Evolutionary conservation across 2,888 invertebrate genomes (phyloP).

Genomic region (Idaea straminata): DNA sequence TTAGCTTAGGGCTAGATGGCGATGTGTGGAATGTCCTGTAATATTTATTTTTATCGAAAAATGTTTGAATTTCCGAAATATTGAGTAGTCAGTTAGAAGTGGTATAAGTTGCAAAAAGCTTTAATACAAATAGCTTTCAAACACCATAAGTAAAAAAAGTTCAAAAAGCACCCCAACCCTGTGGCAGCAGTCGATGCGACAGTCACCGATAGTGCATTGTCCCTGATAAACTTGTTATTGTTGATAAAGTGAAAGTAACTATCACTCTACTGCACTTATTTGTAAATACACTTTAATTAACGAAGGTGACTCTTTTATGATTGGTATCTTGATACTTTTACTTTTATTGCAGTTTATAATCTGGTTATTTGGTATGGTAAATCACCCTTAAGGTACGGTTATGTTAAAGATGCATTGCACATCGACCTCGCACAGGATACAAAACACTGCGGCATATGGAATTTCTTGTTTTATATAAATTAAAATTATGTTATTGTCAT

Average conservation of each 20-base stretch:
- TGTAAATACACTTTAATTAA: constrained; percentile 57
- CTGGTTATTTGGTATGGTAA: no score
- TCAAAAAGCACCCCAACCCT: constrained; percentile 38
- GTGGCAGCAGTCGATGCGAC: constrained; percentile 39
- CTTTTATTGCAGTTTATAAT: not conserved
- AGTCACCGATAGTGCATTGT: constrained; percentile 72
- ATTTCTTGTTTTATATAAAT: no score
- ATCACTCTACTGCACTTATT: constrained; percentile 51
- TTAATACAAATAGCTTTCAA: not conserved
- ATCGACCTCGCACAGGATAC: no score
- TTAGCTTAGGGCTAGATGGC: no score
- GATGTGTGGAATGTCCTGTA: no score
- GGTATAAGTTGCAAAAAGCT: not conserved
- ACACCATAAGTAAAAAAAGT: not conserved
- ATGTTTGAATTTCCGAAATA: no score
- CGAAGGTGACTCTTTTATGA: constrained; percentile 21
- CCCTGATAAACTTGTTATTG: constrained; percentile 74
- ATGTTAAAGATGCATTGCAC: no score
- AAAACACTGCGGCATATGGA: no score
- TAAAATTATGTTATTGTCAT: no score
- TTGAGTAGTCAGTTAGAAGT: no score
- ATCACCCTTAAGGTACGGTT: no score
- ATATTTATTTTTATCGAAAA: no score
- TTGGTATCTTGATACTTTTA: not conserved
- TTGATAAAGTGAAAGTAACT: constrained; percentile 68